Evolutionary conservation across 1,140 invertebrate species (phyloP), one percentile per base, ranked within the genome.

Genomic region (Lasaia peninsularis): DNA sequence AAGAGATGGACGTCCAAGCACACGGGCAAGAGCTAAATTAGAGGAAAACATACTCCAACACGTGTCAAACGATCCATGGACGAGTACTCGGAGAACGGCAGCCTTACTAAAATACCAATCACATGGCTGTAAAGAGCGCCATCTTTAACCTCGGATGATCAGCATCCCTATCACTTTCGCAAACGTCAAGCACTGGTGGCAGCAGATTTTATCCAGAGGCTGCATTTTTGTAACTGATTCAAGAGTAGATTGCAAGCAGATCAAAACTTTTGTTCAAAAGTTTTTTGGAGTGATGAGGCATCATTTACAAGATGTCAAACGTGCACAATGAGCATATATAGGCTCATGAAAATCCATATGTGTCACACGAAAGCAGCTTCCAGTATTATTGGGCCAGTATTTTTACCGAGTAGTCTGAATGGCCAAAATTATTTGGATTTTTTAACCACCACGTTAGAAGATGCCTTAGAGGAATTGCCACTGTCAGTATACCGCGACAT

Each of bases 91-190:
- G n/a, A n/a, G 3, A 31, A 31, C 3, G 8, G 8, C 31, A 32
- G 31, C 31, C 6, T 32, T 1, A 32, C 10, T 32, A n/a, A 32
- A 32, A 32, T 32, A 32, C 31, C 6, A 32, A 32, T 9, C 37
- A 40, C n/a, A 2, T 40, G 37, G 16, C n/a, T 18, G 2, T 18
- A 6, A 10, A n/a, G 37, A 7, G 37, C 16, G n/a, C n/a, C n/a
- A n/a, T n/a, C 37, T 0, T 18, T 40, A 40, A 9, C 37, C 1
- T 14, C n/a, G n/a, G 37, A 40, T 40, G n/a, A 18, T n/a, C 37
- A 40, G 16, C 37, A 40, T 40, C 37, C 37, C n/a, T 40, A 40
- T 18, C 37, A 40, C 37, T 40, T 14, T n/a, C 37, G 37, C n/a
- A n/a, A 18, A 18, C 7, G n/a, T 14, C 37, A 18, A 18, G 37